phyloP scores from a whole-genome alignment of 2,113 vertebrate species.

The Emydura subglobosa region DNA sequence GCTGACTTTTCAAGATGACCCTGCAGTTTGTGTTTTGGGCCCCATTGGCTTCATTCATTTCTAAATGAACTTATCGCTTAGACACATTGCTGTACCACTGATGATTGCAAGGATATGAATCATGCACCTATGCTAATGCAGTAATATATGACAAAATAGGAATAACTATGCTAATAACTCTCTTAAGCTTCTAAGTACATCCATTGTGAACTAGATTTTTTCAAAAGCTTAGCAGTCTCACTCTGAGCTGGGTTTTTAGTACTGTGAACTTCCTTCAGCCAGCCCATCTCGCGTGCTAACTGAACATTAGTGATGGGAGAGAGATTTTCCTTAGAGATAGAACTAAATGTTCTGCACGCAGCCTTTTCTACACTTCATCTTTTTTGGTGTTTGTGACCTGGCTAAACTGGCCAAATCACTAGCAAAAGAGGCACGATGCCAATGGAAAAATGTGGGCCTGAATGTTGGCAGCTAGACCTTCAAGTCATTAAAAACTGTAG shows the following conservation, averaged over 20 bases:
- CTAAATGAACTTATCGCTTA: too few relatives aligned
- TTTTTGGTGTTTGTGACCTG: neutral
- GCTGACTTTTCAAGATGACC: too few relatives aligned
- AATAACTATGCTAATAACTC: neutral
- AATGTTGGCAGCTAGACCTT: neutral
- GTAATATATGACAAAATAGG: neutral
- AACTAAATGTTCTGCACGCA: neutral
- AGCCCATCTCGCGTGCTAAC: neutral
- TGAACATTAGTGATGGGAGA: too few relatives aligned
- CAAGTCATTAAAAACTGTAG: neutral
- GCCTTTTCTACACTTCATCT: neutral
- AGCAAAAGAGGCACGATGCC: neutral
- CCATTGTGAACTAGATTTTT: neutral
- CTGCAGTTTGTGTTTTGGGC: too few relatives aligned
- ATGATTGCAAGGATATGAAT: too few relatives aligned
- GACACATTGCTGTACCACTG: too few relatives aligned
- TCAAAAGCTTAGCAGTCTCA: neutral
- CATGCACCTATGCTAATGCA: neutral
- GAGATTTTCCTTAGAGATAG: too few relatives aligned
- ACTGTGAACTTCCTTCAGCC: rapidly evolving
- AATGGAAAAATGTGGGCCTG: neutral
- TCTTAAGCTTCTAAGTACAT: neutral
- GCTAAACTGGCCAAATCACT: neutral
- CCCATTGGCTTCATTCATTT: too few relatives aligned
- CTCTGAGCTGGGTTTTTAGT: rapidly evolving